phyloP scores from a whole-genome alignment of 2,113 vertebrate species.

The Mastomys coucha region DNA sequence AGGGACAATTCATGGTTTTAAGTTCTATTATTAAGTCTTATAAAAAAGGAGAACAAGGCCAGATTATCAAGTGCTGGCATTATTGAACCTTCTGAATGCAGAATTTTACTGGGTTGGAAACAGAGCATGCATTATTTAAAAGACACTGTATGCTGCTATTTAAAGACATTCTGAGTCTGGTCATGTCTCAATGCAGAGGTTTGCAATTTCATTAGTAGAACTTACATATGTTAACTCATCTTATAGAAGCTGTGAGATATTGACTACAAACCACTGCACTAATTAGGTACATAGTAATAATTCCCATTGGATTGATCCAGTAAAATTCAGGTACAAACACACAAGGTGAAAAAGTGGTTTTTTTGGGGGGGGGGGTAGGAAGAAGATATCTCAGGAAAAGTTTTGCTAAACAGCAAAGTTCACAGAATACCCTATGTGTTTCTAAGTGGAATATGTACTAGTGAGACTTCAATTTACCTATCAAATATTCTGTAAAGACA shows the following conservation, averaged over 20 bases:
- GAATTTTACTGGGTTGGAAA: no score
- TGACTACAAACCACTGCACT: background rate
- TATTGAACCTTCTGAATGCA: background rate
- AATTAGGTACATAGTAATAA: background rate
- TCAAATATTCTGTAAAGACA: background rate
- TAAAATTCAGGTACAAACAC: background rate
- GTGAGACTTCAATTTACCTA: background rate
- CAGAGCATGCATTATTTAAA: background rate
- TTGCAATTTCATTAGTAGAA: background rate
- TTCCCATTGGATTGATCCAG: background rate
- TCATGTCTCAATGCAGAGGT: background rate
- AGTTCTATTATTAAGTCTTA: background rate
- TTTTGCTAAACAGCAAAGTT: background rate
- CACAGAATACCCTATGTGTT: background rate
- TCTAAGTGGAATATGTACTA: background rate
- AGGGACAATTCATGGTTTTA: background rate
- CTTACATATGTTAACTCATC: background rate
- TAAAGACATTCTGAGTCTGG: background rate
- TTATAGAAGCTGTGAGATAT: background rate
- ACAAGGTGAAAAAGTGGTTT: background rate
- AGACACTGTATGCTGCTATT: background rate
- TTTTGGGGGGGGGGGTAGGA: background rate
- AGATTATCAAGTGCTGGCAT: background rate
- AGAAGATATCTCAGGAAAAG: background rate
- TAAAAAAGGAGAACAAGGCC: background rate